Evolutionary conservation across 2,888 invertebrate genomes (phyloP), one percentile per base, ranked within the genome.

Genomic region (Melieria omissa): DNA sequence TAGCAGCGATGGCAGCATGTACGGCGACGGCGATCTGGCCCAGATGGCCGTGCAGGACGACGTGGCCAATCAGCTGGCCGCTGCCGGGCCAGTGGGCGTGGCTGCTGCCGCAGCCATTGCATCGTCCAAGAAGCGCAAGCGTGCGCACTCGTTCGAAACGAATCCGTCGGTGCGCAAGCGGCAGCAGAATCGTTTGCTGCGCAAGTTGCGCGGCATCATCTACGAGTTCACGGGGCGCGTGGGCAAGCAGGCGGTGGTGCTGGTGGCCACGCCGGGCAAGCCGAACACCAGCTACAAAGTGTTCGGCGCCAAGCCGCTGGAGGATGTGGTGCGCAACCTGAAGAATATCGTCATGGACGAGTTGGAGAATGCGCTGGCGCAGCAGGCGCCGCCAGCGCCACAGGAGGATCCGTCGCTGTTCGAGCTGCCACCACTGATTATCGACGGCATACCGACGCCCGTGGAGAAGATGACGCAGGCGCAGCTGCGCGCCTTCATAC

Each of bases 391-490:
- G 81, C 94, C 94, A 14, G 93, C 93, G 65, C 86, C 85, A 10
- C 87, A 86, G 74, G 97, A 98, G 83, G 97, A 96, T 89, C 95
- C 97, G 5, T 93, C 95, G 77, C 90, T 98, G 71, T 97, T 98
- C 88, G 98, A 98, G 89, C 89, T 98, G 86, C 98, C 98, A 75
- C 97, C 97, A 61, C 90, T 98, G 77, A 96, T 97, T 82, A 96
- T 98, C 82, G 98, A 98, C 88, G 98, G 98, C 76, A 98, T 98
- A 86, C 98, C 98, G 76, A 98, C 98, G 74, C 97, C 98, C 14
- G 97, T 98, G 0, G 98, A 98, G 89, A 98, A 98, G 90, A 98
- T 98, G 98, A 98, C 98, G 55, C 97, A 98, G 89, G 98, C 98
- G 69, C 98, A 98, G 88, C 89, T 98, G 74, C 88, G 98, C 81